Percentiles rank a stretch among this genome's conserved stretches.
Evolutionary conservation across 2,888 invertebrate genomes (phyloP).

Genomic region (Patella depressa): DNA sequence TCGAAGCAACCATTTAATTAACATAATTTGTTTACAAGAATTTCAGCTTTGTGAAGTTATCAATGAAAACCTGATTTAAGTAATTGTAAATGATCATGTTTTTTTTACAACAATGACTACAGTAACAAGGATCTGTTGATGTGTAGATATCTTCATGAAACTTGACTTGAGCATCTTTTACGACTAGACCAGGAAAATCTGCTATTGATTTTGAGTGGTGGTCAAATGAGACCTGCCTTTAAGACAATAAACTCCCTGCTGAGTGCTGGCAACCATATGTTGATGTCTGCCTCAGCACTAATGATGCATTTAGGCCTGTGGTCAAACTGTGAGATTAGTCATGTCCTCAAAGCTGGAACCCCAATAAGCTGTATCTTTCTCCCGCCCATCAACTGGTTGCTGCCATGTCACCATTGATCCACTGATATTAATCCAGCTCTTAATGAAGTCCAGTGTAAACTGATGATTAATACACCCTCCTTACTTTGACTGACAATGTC

Average conservation of each 20-base stretch:
- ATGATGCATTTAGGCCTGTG: neutral
- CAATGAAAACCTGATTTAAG: no score
- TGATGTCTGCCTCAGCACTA: neutral
- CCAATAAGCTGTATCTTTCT: neutral
- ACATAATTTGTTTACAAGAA: no score
- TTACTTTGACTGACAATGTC: no score
- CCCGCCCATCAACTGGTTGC: neutral
- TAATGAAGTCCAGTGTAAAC: slow-evolving; percentile 7
- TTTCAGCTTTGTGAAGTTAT: no score
- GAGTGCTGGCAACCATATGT: neutral
- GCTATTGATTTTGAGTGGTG: no score
- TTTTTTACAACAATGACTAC: no score
- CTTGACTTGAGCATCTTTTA: no score
- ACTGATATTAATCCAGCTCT: neutral
- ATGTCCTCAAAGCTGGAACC: neutral
- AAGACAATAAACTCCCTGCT: neutral
- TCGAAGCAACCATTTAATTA: no score
- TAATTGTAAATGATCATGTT: no score
- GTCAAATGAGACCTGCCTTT: neutral
- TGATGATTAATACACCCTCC: neutral
- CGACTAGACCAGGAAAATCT: no score
- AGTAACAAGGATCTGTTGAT: no score
- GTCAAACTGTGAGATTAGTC: neutral
- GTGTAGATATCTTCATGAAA: no score
- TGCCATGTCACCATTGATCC: slow-evolving; percentile 1